Evolutionary conservation across 2,797 vertebrate genomes (phyloP).

Genomic region (Pogoniulus pusillus): DNA sequence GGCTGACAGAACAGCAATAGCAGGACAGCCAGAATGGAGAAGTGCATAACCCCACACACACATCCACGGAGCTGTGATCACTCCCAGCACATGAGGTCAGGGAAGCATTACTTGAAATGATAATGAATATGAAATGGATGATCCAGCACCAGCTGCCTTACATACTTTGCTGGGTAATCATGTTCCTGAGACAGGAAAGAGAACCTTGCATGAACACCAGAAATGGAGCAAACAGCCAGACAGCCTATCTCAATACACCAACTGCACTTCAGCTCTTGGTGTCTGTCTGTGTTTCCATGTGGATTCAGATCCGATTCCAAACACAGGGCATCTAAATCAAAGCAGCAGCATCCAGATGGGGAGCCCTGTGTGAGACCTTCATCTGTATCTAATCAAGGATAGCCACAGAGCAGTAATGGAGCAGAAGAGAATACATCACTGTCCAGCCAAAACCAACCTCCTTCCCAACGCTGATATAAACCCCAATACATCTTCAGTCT

Average conservation of each 20-base stretch:
- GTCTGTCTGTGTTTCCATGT: constrained; percentile 2
- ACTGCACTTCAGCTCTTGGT: not conserved
- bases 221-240: constrained; percentile 12
- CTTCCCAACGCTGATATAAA: not conserved
- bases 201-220: not conserved
- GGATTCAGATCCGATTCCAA: constrained; percentile 2
- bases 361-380: not conserved
- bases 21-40: not conserved
- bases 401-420: not conserved
- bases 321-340: constrained; percentile 14
- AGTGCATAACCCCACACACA: not conserved
- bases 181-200: not conserved
- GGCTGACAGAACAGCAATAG: not conserved
- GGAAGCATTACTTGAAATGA: not conserved
- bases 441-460: not conserved
- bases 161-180: not conserved
- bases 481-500: not conserved
- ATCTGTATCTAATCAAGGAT: not conserved
- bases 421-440: not conserved
- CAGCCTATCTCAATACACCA: not conserved
- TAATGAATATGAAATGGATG: not conserved
- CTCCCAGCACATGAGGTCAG: not conserved
- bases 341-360: not conserved
- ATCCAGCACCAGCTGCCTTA: not conserved
- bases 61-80: not conserved